A percentile compares a stretch with the other conserved stretches of the same genome.
Evolutionary conservation across 1,140 invertebrate species (phyloP).

Genomic region (Cyrtorhinus lividipennis): DNA sequence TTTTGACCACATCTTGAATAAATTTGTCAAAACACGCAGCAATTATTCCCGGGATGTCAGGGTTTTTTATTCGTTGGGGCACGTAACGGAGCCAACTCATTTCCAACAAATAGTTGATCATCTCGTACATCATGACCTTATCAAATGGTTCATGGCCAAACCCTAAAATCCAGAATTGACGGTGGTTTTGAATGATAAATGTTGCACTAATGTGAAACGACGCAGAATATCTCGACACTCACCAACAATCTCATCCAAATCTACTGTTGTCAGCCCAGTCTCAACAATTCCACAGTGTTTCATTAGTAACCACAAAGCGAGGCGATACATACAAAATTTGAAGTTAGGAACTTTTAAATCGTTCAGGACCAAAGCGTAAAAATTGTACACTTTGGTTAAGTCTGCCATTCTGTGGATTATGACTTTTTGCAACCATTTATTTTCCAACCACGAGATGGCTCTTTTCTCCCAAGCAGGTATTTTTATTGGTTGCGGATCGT

Average conservation of each 20-base stretch:
- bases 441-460: background rate
- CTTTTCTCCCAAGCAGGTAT: background rate
- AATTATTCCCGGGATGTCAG: conserved; percentile 1
- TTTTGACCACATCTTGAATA: background rate
- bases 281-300: conserved; percentile 31
- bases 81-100: conserved; percentile 2
- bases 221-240: background rate
- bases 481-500: background rate
- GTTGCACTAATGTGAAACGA: no score
- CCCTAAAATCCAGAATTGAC: conserved; percentile 11
- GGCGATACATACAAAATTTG: conserved; percentile 4
- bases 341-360: background rate
- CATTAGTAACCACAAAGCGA: conserved; percentile 41
- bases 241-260: conserved; percentile 4
- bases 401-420: background rate
- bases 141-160: conserved; percentile 12
- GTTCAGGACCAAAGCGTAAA: background rate
- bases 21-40: conserved; percentile 12
- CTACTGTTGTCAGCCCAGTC: background rate
- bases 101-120: conserved; percentile 14
- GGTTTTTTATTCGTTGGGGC: background rate
- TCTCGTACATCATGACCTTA: conserved; percentile 10
- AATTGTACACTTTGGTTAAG: background rate
- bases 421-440: conserved; percentile 8
- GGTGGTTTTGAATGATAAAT: background rate